Percentiles rank a stretch among this genome's conserved stretches.
These are phyloP conservation scores for Ceratitis capitata DNA, from an alignment of 1,140 invertebrate genomes.

Conservation along the genomic window DNA sequence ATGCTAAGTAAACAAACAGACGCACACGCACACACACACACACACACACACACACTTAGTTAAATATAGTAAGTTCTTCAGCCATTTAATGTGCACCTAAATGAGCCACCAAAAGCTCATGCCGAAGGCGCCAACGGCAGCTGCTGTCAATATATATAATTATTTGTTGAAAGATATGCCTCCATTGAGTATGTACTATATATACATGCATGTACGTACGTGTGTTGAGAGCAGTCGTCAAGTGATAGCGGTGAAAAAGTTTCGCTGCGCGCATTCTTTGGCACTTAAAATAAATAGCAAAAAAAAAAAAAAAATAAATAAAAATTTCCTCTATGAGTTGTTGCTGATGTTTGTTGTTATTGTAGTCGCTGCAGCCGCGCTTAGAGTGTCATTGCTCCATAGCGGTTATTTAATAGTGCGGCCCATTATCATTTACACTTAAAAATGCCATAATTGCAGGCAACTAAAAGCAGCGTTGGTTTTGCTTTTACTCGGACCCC, in stretches of 20 bases:
- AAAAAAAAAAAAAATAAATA: no score
- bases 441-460: slow-evolving; percentile 25
- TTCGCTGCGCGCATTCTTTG: slow-evolving; percentile 26
- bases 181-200: neutral
- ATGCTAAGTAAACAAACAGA: neutral
- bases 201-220: neutral
- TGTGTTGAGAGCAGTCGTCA: neutral
- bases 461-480: slow-evolving; percentile 5
- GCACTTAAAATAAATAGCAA: no score
- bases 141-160: neutral
- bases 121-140: neutral
- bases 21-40: neutral
- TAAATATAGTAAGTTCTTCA: neutral
- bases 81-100: neutral
- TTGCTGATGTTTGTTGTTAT: neutral
- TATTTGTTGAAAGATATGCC: neutral
- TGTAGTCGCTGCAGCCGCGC: neutral
- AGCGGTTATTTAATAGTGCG: slow-evolving; percentile 30
- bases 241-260: slow-evolving; percentile 32
- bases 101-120: neutral
- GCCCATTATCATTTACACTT: slow-evolving; percentile 35
- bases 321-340: neutral
- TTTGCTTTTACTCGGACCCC: neutral
- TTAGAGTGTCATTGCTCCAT: slow-evolving; percentile 12
- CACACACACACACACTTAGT: neutral